Percentiles rank a stretch among this genome's conserved stretches.
These are phyloP conservation scores for Drosophila erecta DNA, from an alignment of 1,140 invertebrate genomes.

Conservation along the genomic window DNA sequence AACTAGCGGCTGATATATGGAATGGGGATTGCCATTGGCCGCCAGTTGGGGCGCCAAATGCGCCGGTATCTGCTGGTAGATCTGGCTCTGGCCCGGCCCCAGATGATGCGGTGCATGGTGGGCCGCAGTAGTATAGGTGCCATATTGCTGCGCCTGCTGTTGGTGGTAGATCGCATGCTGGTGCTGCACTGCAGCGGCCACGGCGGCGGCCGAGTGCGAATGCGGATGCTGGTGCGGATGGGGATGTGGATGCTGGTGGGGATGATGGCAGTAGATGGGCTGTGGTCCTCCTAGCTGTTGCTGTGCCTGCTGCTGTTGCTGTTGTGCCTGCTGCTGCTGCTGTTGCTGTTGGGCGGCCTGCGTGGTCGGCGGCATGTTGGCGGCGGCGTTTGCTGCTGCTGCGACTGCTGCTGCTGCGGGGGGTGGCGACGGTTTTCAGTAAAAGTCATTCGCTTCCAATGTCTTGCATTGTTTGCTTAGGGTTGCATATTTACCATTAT, in stretches of 20 bases:
- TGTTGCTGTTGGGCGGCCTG: slow-evolving; percentile 67
- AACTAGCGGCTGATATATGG: slow-evolving; percentile 81
- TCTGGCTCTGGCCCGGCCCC: slow-evolving; percentile 75
- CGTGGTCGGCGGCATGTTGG: slow-evolving; percentile 62
- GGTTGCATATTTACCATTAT: slow-evolving; percentile 95
- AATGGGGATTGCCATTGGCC: slow-evolving; percentile 78
- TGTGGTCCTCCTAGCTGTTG: slow-evolving; percentile 82
- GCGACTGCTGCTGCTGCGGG: slow-evolving; percentile 68
- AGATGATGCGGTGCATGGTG: slow-evolving; percentile 76
- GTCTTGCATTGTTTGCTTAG: slow-evolving; percentile 97
- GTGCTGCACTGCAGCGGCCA: slow-evolving; percentile 78
- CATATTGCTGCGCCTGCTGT: slow-evolving; percentile 73
- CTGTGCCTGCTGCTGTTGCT: slow-evolving; percentile 74
- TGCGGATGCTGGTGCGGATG: slow-evolving; percentile 84
- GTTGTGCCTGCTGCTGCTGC: slow-evolving; percentile 24
- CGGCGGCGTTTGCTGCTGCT: slow-evolving; percentile 61
- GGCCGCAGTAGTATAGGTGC: slow-evolving; percentile 76
- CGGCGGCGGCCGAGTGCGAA: slow-evolving; percentile 79
- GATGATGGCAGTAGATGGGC: slow-evolving; percentile 83
- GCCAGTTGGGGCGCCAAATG: slow-evolving; percentile 67
- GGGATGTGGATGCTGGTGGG: slow-evolving; percentile 74
- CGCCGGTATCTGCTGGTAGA: slow-evolving; percentile 83
- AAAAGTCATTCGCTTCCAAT: slow-evolving; percentile 95
- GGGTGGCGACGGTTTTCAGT: slow-evolving; percentile 92
- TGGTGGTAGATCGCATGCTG: slow-evolving; percentile 83